A percentile compares a stretch with the other conserved stretches of the same genome.
Evolutionary conservation across 1,140 invertebrate species (phyloP).

Genomic region (Maconellicoccus hirsutus): DNA sequence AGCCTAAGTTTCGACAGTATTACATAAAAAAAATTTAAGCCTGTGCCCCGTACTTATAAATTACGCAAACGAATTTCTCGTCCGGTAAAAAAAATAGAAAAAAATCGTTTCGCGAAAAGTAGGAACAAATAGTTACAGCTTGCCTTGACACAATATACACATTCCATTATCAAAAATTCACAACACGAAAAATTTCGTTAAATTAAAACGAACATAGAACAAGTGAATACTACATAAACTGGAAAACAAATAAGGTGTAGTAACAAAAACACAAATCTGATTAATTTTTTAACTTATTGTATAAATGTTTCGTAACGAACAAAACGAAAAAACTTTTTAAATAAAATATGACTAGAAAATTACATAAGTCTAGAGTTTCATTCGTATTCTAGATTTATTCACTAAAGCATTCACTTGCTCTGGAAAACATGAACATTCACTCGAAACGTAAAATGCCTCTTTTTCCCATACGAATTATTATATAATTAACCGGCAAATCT

Average conservation of each 20-base stretch:
- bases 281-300: background rate
- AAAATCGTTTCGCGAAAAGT: background rate
- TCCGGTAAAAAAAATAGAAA: background rate
- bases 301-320: background rate
- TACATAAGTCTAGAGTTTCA: background rate
- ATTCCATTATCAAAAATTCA: background rate
- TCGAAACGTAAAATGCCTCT: too few relatives aligned
- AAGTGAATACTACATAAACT: background rate
- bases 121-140: slow-evolving; percentile 3
- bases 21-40: background rate
- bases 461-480: too few relatives aligned
- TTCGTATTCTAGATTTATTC: background rate
- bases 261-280: background rate
- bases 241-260: background rate
- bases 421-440: background rate
- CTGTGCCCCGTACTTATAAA: background rate
- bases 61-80: background rate
- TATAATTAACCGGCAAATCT: too few relatives aligned
- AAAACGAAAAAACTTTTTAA: background rate
- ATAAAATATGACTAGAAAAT: background rate
- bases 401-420: slow-evolving; percentile 8
- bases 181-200: background rate
- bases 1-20: background rate
- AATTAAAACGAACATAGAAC: background rate
- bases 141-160: background rate